Evolutionary conservation across 2,113 vertebrate genomes (phyloP).

Genomic region (Aegithalos caudatus): DNA sequence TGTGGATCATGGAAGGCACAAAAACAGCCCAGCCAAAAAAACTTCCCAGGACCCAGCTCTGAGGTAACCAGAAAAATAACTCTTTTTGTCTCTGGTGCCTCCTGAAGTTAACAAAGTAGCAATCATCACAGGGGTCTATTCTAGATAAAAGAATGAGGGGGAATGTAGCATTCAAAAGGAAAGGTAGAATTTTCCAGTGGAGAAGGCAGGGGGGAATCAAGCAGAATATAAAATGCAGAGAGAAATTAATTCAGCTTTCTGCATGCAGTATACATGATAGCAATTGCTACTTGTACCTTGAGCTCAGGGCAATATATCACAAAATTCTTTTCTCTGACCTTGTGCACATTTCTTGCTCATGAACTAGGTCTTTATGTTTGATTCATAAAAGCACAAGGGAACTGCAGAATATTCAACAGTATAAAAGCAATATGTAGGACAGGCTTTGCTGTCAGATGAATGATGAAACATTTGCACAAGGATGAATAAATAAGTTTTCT

Average conservation of each 20-base stretch:
- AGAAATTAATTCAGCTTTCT: background rate
- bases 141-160: background rate
- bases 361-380: background rate
- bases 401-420: background rate
- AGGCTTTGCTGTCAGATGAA: background rate
- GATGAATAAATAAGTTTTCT: background rate
- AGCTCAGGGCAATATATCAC: background rate
- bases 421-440: background rate
- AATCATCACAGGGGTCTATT: background rate
- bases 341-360: background rate
- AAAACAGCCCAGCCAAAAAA: too few species aligned
- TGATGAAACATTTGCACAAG: background rate
- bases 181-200: background rate
- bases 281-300: background rate
- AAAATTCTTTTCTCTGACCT: background rate
- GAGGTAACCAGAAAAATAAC: background rate
- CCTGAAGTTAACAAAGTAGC: background rate
- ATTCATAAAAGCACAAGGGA: background rate
- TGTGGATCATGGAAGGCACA: accelerated
- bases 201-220: background rate
- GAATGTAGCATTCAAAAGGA: background rate
- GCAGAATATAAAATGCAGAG: background rate
- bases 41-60: background rate
- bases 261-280: background rate
- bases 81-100: background rate